phyloP scores from a whole-genome alignment of 2,113 vertebrate species.

The Tautogolabrus adspersus region DNA sequence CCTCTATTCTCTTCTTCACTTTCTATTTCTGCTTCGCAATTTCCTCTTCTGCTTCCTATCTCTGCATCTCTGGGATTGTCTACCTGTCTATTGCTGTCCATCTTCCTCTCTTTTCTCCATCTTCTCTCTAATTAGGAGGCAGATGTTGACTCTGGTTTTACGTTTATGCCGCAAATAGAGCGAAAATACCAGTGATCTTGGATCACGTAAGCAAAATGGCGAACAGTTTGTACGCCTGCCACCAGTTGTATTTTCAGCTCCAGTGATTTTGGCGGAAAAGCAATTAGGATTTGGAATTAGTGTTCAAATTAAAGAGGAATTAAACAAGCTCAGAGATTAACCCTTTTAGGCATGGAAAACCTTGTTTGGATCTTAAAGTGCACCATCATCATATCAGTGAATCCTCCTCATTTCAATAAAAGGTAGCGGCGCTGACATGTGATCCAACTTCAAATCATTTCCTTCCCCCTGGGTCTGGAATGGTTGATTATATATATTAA shows the following conservation, averaged over 20 bases:
- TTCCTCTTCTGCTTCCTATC: constrained; percentile 35
- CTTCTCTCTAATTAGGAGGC: constrained; percentile 49
- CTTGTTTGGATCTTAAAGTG: constrained; percentile 39
- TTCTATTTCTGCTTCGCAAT: constrained; percentile 29
- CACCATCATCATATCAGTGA: constrained; percentile 51
- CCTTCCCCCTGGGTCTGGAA: constrained; percentile 17
- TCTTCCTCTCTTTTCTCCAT: constrained; percentile 3
- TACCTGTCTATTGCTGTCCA: background rate
- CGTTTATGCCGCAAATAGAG: constrained; percentile 53
- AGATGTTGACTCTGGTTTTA: constrained; percentile 62
- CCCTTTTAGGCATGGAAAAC: constrained; percentile 61
- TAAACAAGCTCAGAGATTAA: constrained; percentile 75
- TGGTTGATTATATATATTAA: constrained; percentile 73
- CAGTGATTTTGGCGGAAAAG: constrained; percentile 73
- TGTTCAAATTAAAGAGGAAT: constrained; percentile 79
- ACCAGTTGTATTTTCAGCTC: constrained; percentile 72
- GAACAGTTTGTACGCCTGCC: constrained; percentile 38
- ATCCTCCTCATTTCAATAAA: constrained; percentile 47
- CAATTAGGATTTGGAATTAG: constrained; percentile 82
- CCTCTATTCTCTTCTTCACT: background rate
- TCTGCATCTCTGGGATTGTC: constrained; percentile 12
- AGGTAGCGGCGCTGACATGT: constrained; percentile 23
- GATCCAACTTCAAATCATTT: constrained; percentile 28
- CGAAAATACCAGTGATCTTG: constrained; percentile 39
- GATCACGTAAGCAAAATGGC: constrained; percentile 51